These are phyloP conservation scores for Parasteatoda tepidariorum DNA, from an alignment of 1,140 invertebrate genomes.

Conservation along the genomic window DNA sequence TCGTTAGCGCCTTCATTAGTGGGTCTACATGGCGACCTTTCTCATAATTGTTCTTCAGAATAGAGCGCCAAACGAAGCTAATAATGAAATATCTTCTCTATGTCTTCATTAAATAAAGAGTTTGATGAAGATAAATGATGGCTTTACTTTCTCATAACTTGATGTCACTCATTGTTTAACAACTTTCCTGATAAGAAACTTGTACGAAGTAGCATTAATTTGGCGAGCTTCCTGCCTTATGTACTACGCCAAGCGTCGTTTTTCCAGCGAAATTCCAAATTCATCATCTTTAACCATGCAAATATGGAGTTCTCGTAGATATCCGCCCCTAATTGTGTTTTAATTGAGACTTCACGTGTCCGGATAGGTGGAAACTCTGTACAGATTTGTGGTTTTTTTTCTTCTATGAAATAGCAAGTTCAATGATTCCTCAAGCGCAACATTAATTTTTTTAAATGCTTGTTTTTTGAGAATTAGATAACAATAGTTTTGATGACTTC, in stretches of 20 bases:
- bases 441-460: too few relatives aligned
- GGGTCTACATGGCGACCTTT: neutral
- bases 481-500: too few relatives aligned
- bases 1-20: constrained; percentile 7
- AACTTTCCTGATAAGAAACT: constrained; percentile 15
- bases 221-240: too few relatives aligned
- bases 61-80: constrained; percentile 20
- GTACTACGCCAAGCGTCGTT: neutral
- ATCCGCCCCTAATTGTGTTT: neutral
- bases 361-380: too few relatives aligned
- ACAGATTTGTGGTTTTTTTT: too few relatives aligned
- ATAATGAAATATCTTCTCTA: constrained; percentile 29
- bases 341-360: too few relatives aligned
- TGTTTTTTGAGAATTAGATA: too few relatives aligned
- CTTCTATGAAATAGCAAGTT: too few relatives aligned
- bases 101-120: constrained; percentile 40
- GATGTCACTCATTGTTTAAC: constrained; percentile 28
- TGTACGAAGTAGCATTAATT: neutral
- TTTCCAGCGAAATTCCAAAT: neutral
- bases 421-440: too few relatives aligned
- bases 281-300: neutral
- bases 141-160: neutral
- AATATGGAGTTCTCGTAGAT: neutral
- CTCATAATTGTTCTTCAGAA: constrained; percentile 5
- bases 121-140: constrained; percentile 50